phyloP scores from a whole-genome alignment of 2,888 invertebrate species.

The Meloe dianella region DNA sequence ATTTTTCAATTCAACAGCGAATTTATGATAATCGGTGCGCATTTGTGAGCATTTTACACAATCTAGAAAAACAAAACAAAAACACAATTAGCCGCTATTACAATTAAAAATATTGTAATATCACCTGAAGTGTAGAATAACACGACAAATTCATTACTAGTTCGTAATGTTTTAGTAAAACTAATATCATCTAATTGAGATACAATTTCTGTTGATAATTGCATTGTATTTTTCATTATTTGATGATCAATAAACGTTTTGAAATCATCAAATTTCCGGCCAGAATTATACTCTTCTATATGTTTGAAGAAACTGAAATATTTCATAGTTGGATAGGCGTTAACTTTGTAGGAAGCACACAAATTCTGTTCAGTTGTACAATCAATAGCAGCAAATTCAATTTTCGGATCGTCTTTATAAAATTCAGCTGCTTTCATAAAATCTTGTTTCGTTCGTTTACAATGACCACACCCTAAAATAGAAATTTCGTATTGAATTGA shows the following conservation, averaged over 20 bases:
- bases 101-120: no score
- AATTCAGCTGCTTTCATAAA: slow-evolving; percentile 75
- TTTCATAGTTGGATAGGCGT: slow-evolving; percentile 85
- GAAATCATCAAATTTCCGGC: slow-evolving; percentile 60
- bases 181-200: background rate
- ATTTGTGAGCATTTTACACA: slow-evolving; percentile 74
- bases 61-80: no score
- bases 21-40: slow-evolving; percentile 70
- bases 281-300: slow-evolving; percentile 73
- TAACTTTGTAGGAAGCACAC: slow-evolving; percentile 74
- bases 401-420: slow-evolving; percentile 78
- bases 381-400: slow-evolving; percentile 83
- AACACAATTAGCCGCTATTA: slow-evolving; percentile 33
- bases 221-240: background rate
- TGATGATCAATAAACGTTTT: slow-evolving; percentile 1
- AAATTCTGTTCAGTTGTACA: slow-evolving; percentile 70
- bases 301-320: slow-evolving; percentile 82
- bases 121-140: background rate
- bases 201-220: background rate
- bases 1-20: slow-evolving; percentile 62
- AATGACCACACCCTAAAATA: slow-evolving; percentile 85
- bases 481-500: background rate
- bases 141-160: background rate
- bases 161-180: slow-evolving; percentile 5
- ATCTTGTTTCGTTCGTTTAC: slow-evolving; percentile 86